phyloP scores from a whole-genome alignment of 1,140 invertebrate genomes.

The Vanessa tameamea region DNA sequence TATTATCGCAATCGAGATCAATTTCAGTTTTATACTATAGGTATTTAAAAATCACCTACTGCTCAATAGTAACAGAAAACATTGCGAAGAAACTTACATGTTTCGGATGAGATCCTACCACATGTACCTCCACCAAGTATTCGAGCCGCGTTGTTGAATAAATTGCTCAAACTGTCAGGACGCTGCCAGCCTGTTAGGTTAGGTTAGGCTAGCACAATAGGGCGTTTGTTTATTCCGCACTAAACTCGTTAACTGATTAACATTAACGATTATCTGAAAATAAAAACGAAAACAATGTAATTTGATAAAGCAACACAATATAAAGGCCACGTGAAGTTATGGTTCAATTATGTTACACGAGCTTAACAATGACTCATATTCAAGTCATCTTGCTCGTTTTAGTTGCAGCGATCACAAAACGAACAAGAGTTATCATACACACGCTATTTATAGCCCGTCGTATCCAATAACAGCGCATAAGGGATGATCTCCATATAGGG shows the following conservation, averaged over 20 bases:
- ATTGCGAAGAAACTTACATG: too few species aligned
- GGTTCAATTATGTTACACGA: constrained; percentile 27
- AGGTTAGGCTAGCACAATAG: neutral
- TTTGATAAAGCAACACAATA: constrained; percentile 9
- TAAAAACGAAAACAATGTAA: neutral
- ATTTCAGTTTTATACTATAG: too few species aligned
- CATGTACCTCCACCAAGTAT: too few species aligned
- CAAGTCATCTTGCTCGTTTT: constrained; percentile 12
- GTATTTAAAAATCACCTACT: too few species aligned
- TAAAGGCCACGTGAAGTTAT: constrained; percentile 24
- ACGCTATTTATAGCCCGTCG: constrained; percentile 34
- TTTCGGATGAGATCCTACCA: too few species aligned
- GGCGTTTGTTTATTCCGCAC: neutral
- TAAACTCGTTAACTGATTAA: neutral
- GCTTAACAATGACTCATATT: constrained; percentile 13
- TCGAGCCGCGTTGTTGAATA: too few species aligned
- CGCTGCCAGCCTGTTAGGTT: too few species aligned
- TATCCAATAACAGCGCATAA: constrained; percentile 29
- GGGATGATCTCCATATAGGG: constrained; percentile 28
- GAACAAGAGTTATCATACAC: constrained; percentile 28
- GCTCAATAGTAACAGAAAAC: too few species aligned
- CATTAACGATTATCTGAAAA: neutral
- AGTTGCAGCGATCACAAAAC: constrained; percentile 30
- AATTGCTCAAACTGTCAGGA: too few species aligned
- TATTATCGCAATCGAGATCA: too few species aligned